Evolutionary conservation across 2,113 vertebrate species (phyloP).

Genomic region (Prolemur simus): DNA sequence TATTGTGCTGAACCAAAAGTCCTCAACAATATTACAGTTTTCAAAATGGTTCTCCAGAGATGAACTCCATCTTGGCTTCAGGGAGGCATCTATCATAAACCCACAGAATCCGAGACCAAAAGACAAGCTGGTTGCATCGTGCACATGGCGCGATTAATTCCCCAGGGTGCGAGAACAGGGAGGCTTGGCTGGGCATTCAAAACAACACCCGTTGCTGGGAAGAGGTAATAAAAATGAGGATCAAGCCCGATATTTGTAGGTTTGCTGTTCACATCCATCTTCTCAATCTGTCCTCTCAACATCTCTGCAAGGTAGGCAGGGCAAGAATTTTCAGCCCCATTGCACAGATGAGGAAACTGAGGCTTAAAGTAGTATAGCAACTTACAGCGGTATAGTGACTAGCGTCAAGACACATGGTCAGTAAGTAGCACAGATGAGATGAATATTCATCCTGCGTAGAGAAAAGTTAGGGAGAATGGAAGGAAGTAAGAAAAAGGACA

Average conservation of each 20-base stretch:
- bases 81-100: conserved; percentile 19
- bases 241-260: neutral
- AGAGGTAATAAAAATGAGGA: neutral
- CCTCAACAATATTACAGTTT: conserved; percentile 19
- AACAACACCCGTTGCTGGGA: neutral
- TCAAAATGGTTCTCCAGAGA: conserved; percentile 56
- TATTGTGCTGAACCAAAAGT: conserved; percentile 6
- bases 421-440: neutral
- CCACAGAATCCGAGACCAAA: conserved; percentile 14
- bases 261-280: neutral
- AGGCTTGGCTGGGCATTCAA: neutral
- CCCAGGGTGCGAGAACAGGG: neutral
- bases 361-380: neutral
- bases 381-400: neutral
- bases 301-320: neutral
- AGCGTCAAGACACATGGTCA: neutral
- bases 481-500: neutral
- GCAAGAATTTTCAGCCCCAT: neutral
- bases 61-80: conserved; percentile 47
- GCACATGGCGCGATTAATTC: neutral
- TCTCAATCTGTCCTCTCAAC: neutral
- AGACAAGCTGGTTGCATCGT: neutral
- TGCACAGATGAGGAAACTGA: neutral
- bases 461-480: neutral
- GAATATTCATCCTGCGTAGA: neutral